A percentile compares a stretch with the other conserved stretches of the same genome.
Evolutionary conservation across 2,113 vertebrate species (phyloP).

Genomic region (Mus spicilegus): DNA sequence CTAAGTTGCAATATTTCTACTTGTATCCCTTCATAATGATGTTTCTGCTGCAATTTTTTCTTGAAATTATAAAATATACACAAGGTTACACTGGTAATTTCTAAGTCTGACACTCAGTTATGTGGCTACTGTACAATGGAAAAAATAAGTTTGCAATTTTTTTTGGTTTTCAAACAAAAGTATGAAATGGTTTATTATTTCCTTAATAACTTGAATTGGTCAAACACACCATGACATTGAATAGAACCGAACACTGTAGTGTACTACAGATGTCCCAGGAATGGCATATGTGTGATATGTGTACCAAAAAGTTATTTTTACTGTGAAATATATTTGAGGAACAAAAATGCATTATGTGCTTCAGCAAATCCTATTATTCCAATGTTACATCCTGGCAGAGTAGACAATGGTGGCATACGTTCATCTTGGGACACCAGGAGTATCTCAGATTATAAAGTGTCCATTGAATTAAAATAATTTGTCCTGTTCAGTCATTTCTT

Average conservation of each 20-base stretch:
- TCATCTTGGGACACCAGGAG: not conserved
- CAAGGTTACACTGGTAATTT: too few species aligned
- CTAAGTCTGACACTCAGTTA: too few species aligned
- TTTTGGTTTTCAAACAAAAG: conserved; percentile 24
- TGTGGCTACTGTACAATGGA: too few species aligned
- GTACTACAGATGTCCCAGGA: not conserved
- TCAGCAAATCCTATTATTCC: conserved; percentile 60
- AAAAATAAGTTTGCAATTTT: too few species aligned
- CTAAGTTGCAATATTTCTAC: too few species aligned
- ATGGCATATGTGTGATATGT: not conserved
- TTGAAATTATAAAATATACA: too few species aligned
- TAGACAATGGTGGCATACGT: conserved; percentile 16
- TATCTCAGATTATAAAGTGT: conserved; percentile 54
- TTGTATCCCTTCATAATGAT: too few species aligned
- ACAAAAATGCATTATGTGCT: conserved; percentile 27
- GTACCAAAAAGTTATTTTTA: conserved; percentile 38
- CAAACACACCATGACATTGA: conserved; percentile 8
- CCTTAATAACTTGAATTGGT: not conserved
- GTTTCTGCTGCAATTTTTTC: too few species aligned
- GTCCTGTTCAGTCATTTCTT: conserved; percentile 2
- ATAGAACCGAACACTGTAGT: not conserved
- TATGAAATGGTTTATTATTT: not conserved
- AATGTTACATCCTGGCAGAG: conserved; percentile 37
- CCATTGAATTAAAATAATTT: conserved; percentile 15
- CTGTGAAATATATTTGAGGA: conserved; percentile 1